Evolutionary conservation across 2,888 invertebrate genomes (phyloP).

Genomic region (Coremacera marginata): DNA sequence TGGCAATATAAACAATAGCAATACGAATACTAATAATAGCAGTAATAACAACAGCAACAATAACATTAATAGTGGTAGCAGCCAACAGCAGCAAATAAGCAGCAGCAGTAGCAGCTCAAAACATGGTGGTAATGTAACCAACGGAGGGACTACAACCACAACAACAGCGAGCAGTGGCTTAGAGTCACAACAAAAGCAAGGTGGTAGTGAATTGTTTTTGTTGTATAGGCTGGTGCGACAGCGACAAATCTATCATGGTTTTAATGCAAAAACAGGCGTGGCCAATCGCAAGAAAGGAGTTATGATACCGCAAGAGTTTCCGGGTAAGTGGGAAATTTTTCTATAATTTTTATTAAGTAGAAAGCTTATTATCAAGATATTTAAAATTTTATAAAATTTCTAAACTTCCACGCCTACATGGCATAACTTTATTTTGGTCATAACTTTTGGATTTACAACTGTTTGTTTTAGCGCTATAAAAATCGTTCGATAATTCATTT

Average conservation of each 20-base stretch:
- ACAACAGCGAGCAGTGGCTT: neutral
- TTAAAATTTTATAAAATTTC: no score
- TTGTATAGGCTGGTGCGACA: constrained; percentile 66
- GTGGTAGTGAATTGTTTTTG: constrained; percentile 64
- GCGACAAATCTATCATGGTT: constrained; percentile 67
- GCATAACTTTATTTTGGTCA: no score
- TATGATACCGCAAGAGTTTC: constrained; percentile 69
- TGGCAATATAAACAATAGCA: constrained; percentile 41
- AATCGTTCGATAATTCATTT: no score
- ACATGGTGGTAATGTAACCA: constrained; percentile 36
- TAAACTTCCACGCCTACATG: no score
- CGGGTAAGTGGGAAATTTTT: constrained; percentile 58
- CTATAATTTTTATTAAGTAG: no score
- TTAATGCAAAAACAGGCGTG: constrained; percentile 65
- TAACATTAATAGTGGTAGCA: constrained; percentile 6
- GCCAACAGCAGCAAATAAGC: neutral
- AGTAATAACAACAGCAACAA: constrained; percentile 43
- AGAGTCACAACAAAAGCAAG: constrained; percentile 21
- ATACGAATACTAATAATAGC: constrained; percentile 39
- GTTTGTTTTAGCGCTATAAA: no score
- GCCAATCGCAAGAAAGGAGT: constrained; percentile 67
- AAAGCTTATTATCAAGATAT: no score
- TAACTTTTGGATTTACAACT: no score
- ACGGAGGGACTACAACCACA: constrained; percentile 41
- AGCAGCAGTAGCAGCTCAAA: neutral